Percentiles rank a stretch among this genome's conserved stretches.
Conservation (phyloP, 2,797 vertebrate genomes). For the Masticophis lateralis region DNA sequence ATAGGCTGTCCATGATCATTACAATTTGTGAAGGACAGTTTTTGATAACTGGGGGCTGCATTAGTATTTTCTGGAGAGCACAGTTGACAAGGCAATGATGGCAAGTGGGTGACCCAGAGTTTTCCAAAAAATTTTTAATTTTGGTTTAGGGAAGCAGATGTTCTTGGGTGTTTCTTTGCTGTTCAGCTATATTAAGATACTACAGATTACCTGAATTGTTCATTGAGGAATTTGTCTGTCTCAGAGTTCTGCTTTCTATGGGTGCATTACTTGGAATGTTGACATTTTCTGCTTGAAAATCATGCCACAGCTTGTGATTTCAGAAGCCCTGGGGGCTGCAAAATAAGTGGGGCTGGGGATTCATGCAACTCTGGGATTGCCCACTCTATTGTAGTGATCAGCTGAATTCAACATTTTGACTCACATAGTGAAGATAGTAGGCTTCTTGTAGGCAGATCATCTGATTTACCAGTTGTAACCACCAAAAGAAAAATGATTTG, state of each 20-base stretch:
- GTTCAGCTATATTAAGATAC: background rate
- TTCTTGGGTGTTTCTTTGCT: background rate
- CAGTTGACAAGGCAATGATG: background rate
- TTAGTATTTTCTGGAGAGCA: background rate
- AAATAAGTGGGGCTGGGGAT: background rate
- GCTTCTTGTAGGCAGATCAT: background rate
- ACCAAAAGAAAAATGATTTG: background rate
- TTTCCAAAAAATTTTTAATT: background rate
- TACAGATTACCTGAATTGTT: background rate
- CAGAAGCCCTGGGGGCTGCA: background rate
- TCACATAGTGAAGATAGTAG: background rate
- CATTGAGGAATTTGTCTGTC: too few relatives aligned
- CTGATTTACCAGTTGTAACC: background rate
- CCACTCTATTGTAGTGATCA: background rate
- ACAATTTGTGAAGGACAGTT: background rate
- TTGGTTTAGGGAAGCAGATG: background rate
- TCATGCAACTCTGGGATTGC: background rate
- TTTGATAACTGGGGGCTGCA: background rate
- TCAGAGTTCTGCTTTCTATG: too few relatives aligned
- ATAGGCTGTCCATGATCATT: background rate
- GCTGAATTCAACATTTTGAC: background rate
- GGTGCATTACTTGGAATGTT: too few relatives aligned
- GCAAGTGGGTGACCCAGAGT: background rate
- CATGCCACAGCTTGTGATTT: background rate
- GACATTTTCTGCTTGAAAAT: background rate